phyloP scores from a whole-genome alignment of 2,888 invertebrate genomes.

The Phyllotreta cruciferae region DNA sequence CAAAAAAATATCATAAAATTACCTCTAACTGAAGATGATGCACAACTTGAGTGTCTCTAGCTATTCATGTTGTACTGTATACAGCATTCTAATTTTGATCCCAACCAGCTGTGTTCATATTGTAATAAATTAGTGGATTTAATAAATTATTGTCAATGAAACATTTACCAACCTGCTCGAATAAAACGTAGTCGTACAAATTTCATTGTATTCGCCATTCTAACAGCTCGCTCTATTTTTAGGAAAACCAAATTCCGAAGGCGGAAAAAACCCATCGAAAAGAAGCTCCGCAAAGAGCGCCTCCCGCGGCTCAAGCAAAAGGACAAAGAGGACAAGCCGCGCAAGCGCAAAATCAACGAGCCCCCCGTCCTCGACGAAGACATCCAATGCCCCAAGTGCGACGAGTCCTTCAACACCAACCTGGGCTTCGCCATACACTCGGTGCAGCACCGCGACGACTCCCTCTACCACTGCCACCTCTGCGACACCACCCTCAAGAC shows the following conservation, averaged over 20 bases:
- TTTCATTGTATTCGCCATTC: no score
- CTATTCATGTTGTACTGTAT: no score
- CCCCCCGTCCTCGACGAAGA: slow-evolving; percentile 50
- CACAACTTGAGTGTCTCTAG: no score
- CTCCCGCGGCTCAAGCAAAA: slow-evolving; percentile 25
- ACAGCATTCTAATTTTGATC: no score
- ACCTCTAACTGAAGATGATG: no score
- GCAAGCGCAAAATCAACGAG: slow-evolving; percentile 20
- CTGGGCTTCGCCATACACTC: slow-evolving; percentile 54
- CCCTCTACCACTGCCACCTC: slow-evolving; percentile 52
- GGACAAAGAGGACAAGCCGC: slow-evolving; percentile 15
- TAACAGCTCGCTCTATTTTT: no score
- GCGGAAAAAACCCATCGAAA: not conserved
- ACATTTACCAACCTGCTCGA: no score
- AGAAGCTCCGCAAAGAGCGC: slow-evolving; percentile 17
- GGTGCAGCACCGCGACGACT: slow-evolving; percentile 47
- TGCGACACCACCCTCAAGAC: slow-evolving; percentile 48
- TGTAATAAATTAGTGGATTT: no score
- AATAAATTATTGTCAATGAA: no score
- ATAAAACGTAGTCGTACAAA: no score
- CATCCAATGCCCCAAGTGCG: slow-evolving; percentile 64
- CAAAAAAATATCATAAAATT: no score
- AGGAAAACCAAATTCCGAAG: not conserved
- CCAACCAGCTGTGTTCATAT: no score
- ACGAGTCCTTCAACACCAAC: slow-evolving; percentile 61